Evolutionary conservation across 1,140 invertebrate species (phyloP), one percentile per base, ranked within the genome.

Genomic region (Gryllus bimaculatus): DNA sequence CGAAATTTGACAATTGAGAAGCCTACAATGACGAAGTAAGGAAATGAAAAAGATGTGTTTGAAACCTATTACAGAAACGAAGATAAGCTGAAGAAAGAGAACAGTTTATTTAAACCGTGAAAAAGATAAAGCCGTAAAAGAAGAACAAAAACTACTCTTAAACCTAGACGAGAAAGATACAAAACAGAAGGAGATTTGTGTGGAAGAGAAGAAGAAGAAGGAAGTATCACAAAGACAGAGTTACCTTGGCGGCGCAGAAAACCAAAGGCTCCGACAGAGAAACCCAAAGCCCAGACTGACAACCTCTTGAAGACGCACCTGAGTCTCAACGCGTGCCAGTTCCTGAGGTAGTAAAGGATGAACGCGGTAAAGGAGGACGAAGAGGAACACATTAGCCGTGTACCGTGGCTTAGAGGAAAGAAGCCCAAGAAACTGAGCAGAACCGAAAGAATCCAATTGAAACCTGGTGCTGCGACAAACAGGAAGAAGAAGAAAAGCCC

Each of bases 371-470:
- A 81, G 78, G 79, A 81, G 20, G 66, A 39, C 13, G 78, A 79
- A 75, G 77, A 76, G 7, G 73, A 76, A 12, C 39, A 77, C 8
- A 20, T 80, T 8, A 78, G 78, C 48, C 47, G 48, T 18, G 15
- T 74, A 54, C 77, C 77, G 0, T 78, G 77, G 77, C 77, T 47
- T 8, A 47, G 77, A 84, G 80, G 84, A 83, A 78, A 84, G 83
- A 12, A 86, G 84, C 80, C 74, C 15, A 82, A 82, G 81, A 48
- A 76, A 85, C 47, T 84, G 84, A 66, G 47, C 73, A 54, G 48
- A 7, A 48, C 76, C 6, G 78, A 78, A 5, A n/a, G 66, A 74
- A 15, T 13, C 79, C 74, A 83, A 82, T 77, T 75, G 66, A 83
- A 81, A 76, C 75, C 76, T 66, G 79, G 76, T 78, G 10, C 74